Conservation (phyloP, 2,797 vertebrate genomes). For the Dendrocincla tyrannina region DNA sequence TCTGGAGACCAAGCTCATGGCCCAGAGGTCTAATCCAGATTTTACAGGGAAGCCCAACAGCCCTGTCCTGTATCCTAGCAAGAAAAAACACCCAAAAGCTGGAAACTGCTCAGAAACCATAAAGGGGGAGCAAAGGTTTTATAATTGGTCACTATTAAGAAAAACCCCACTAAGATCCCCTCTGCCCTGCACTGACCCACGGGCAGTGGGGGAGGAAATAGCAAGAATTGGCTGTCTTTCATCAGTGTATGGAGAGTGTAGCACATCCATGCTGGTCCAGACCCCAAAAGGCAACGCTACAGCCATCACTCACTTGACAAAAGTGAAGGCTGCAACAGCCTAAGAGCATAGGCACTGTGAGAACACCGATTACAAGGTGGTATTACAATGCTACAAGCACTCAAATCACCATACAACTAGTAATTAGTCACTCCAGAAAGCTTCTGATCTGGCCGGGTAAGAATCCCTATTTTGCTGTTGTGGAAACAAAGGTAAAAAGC, state of each 20-base stretch:
- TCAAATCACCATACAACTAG: conserved; percentile 64
- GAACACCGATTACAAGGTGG: conserved; percentile 56
- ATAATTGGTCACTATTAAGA: not conserved
- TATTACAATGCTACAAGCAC: conserved; percentile 57
- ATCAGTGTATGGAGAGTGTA: not conserved
- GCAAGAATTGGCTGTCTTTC: not conserved
- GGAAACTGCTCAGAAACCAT: not conserved
- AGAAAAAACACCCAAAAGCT: not conserved
- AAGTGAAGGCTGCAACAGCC: conserved; percentile 32
- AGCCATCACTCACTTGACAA: conserved; percentile 57
- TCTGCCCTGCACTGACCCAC: not conserved
- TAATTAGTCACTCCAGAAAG: conserved; percentile 65
- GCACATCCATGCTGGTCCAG: not conserved
- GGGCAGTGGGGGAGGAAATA: not conserved
- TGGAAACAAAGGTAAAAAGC: conserved; percentile 64
- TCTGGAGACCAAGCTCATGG: not conserved
- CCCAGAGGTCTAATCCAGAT: not conserved
- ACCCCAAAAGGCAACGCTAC: conserved; percentile 38
- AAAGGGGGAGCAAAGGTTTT: not conserved
- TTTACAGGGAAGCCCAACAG: not conserved
- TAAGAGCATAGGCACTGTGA: conserved; percentile 49
- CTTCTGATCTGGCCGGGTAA: conserved; percentile 53
- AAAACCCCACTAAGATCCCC: not conserved
- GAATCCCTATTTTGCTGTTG: conserved; percentile 40
- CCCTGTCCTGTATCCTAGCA: not conserved